A percentile compares a stretch with the other conserved stretches of the same genome.
Evolutionary conservation across 2,797 vertebrate genomes (phyloP).

Genomic region (Molossus molossus): DNA sequence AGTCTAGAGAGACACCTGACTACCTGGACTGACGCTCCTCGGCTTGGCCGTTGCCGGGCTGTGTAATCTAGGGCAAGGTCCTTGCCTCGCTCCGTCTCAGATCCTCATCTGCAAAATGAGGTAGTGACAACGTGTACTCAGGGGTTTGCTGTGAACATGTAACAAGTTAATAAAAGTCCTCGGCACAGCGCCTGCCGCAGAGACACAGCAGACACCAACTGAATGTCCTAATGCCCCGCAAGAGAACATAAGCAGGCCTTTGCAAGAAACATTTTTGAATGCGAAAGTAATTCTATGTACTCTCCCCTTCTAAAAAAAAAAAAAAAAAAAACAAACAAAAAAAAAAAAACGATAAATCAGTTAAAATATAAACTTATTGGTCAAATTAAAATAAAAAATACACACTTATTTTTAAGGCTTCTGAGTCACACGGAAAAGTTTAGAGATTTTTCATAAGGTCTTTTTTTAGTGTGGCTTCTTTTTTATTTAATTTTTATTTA

Average conservation of each 20-base stretch:
- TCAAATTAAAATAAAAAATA: slow-evolving; percentile 22
- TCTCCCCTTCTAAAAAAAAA: not conserved
- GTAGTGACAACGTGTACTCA: not conserved
- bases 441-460: not conserved
- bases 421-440: slow-evolving; percentile 62
- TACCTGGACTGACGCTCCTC: not conserved
- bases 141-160: not conserved
- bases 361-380: not conserved
- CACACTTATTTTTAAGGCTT: not conserved
- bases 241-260: not conserved
- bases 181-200: not conserved
- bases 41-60: not conserved
- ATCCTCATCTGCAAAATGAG: not conserved
- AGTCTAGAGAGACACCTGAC: not conserved
- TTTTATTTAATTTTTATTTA: not conserved
- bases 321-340: not conserved
- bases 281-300: slow-evolving; percentile 42
- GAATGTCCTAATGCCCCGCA: not conserved
- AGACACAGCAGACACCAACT: not conserved
- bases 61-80: not conserved
- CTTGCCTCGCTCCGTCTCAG: not conserved
- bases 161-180: not conserved
- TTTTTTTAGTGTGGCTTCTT: slow-evolving; percentile 51
- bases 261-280: slow-evolving; percentile 28
- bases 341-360: not conserved